phyloP scores from a whole-genome alignment of 2,888 invertebrate genomes.

The Apodemia hepburni region DNA sequence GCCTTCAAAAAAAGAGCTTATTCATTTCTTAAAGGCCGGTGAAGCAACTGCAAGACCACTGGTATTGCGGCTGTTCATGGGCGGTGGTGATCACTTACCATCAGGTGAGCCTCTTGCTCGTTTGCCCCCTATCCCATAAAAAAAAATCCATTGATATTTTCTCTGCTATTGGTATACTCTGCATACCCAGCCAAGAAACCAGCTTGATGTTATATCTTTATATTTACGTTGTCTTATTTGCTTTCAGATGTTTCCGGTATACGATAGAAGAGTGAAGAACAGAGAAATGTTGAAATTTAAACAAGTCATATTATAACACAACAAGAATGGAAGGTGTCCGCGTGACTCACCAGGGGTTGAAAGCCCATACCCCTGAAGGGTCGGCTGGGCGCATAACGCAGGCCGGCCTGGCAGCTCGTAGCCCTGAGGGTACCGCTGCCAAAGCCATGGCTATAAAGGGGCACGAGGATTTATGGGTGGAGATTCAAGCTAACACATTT shows the following conservation, averaged over 20 bases:
- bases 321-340: constrained; percentile 71
- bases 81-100: too few species aligned
- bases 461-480: constrained; percentile 97
- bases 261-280: not conserved
- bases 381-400: constrained; percentile 83
- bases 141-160: too few species aligned
- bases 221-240: not conserved
- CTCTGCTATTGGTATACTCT: too few species aligned
- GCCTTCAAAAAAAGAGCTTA: too few species aligned
- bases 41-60: too few species aligned
- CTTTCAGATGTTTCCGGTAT: not conserved
- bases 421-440: constrained; percentile 95
- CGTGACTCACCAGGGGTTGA: constrained; percentile 79
- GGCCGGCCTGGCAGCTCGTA: constrained; percentile 92
- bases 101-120: too few species aligned
- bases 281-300: not conserved
- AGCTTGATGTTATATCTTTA: not conserved
- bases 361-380: constrained; percentile 80
- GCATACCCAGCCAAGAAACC: too few species aligned
- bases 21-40: too few species aligned
- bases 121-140: too few species aligned
- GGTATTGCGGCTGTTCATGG: too few species aligned
- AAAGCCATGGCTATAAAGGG: constrained; percentile 97
- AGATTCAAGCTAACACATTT: constrained; percentile 97
- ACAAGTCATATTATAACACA: not conserved